Conservation (phyloP, 2,797 vertebrate genomes). For the Protosalanx chinensis region DNA sequence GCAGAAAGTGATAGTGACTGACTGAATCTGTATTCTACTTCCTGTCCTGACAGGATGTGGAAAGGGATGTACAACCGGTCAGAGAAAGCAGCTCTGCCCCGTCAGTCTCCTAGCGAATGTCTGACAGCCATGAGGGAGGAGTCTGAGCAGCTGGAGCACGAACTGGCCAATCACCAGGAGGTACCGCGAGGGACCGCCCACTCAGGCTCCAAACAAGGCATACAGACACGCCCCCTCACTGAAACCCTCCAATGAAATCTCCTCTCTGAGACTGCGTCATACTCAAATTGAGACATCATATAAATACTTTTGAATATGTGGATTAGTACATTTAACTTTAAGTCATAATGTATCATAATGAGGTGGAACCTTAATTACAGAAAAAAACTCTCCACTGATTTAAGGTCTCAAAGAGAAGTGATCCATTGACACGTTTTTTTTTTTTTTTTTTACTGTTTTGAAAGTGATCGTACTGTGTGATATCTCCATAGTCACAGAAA, state of each 20-base stretch:
- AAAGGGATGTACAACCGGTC: conserved; percentile 89
- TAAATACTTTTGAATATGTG: too few relatives aligned
- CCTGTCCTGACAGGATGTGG: conserved; percentile 82
- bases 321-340: too few relatives aligned
- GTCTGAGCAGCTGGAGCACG: conserved; percentile 89
- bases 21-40: too few relatives aligned
- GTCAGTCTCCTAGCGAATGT: conserved; percentile 84
- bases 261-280: neutral
- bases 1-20: too few relatives aligned
- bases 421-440: too few relatives aligned
- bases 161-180: conserved; percentile 84
- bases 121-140: conserved; percentile 88
- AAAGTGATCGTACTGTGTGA: too few relatives aligned
- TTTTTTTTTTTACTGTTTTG: too few relatives aligned
- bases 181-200: conserved; percentile 77
- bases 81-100: conserved; percentile 81
- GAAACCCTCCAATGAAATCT: conserved; percentile 1
- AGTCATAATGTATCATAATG: neutral
- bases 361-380: neutral
- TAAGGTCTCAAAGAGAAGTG: too few relatives aligned
- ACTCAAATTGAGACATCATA: too few relatives aligned
- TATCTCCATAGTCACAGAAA: neutral
- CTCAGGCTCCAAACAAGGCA: conserved; percentile 73
- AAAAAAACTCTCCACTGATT: neutral
- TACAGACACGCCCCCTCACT: conserved; percentile 51